These are phyloP conservation scores for Coracias cyanogaster DNA, from an alignment of 2,797 vertebrate genomes.

Conservation along the genomic window DNA sequence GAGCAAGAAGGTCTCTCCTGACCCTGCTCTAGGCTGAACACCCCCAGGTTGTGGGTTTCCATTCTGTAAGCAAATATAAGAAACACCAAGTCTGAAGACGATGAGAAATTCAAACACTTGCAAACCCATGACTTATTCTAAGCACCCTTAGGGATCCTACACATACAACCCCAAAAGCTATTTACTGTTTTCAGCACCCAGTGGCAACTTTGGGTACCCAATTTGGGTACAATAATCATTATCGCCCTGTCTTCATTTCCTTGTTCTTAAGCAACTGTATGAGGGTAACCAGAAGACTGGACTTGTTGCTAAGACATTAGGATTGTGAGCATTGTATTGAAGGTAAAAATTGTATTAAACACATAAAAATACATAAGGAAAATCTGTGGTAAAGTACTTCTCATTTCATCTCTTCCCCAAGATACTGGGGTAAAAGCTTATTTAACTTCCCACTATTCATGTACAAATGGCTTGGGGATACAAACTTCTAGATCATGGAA, in stretches of 20 bases:
- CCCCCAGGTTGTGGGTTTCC: neutral
- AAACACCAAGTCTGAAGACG: neutral
- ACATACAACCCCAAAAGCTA: accelerated
- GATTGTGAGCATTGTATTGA: neutral
- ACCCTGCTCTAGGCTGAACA: neutral
- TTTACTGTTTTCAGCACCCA: neutral
- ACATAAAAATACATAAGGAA: neutral
- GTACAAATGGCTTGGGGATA: neutral
- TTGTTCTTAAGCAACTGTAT: neutral
- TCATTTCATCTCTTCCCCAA: neutral
- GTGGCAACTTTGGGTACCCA: neutral
- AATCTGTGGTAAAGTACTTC: neutral
- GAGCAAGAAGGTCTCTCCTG: neutral
- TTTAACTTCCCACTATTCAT: neutral
- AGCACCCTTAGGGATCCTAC: neutral
- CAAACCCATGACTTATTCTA: neutral
- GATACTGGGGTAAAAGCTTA: neutral
- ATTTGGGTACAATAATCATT: neutral
- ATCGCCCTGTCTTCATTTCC: neutral
- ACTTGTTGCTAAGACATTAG: neutral
- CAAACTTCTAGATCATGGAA: neutral
- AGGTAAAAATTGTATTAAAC: neutral
- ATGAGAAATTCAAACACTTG: neutral
- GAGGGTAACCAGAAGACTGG: neutral
- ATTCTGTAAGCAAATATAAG: neutral